These are phyloP conservation scores for Rhynchomys soricoides DNA, from an alignment of 2,113 vertebrate genomes.

Conservation along the genomic window DNA sequence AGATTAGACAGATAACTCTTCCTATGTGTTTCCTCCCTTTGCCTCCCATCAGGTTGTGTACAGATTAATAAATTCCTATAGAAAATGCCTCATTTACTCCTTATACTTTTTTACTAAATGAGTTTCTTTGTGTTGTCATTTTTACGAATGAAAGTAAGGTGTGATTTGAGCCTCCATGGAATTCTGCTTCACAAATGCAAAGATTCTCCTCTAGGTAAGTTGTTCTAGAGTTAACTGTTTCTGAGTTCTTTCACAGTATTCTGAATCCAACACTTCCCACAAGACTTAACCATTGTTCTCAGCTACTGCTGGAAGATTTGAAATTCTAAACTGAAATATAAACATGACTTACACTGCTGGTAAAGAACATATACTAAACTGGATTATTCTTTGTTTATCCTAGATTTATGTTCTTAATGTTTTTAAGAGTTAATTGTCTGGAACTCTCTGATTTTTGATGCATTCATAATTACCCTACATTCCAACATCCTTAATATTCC, in stretches of 20 bases:
- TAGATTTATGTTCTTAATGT: background rate
- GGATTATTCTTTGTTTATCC: background rate
- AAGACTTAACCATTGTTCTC: background rate
- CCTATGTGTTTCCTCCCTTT: background rate
- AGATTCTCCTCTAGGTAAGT: background rate
- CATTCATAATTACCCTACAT: background rate
- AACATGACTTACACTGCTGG: background rate
- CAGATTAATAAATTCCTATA: background rate
- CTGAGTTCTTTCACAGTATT: too few relatives aligned
- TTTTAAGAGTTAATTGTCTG: background rate
- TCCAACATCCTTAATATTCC: background rate
- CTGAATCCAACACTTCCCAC: background rate
- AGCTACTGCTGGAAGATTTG: background rate
- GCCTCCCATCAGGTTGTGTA: background rate
- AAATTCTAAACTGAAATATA: background rate
- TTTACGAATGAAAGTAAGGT: background rate
- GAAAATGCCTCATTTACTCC: constrained; percentile 2
- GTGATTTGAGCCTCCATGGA: accelerated
- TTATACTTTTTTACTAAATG: constrained; percentile 46
- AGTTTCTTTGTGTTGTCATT: constrained; percentile 37
- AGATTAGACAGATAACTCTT: background rate
- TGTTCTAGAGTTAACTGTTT: background rate
- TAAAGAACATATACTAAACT: background rate
- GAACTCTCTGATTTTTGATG: background rate
- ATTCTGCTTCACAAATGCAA: background rate